These are phyloP conservation scores for Oreohelix idahoensis DNA, from an alignment of 1,140 invertebrate species.

Conservation along the genomic window DNA sequence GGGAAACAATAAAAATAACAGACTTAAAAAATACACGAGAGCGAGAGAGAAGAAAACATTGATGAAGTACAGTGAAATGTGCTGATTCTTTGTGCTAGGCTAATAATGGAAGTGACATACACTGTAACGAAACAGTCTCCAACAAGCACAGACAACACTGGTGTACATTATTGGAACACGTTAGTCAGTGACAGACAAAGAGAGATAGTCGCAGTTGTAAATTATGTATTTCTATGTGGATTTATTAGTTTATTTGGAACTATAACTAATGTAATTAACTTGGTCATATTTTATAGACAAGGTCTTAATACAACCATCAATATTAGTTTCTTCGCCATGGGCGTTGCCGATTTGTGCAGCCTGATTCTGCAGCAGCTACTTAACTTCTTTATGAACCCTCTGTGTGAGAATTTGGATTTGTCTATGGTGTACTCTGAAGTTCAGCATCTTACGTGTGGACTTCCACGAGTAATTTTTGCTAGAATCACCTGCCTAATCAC, in stretches of 20 bases:
- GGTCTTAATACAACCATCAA: constrained; percentile 6
- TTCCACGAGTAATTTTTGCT: neutral
- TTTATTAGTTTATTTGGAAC: neutral
- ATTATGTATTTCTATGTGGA: neutral
- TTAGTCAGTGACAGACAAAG: neutral
- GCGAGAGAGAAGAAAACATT: too few species aligned
- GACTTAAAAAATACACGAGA: too few species aligned
- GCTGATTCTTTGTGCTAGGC: too few species aligned
- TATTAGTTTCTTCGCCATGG: neutral
- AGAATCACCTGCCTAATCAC: neutral
- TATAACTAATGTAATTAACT: neutral
- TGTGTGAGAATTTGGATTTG: neutral
- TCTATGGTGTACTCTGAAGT: neutral
- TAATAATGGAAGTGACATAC: too few species aligned
- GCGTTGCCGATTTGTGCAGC: neutral
- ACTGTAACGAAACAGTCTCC: too few species aligned
- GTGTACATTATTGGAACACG: too few species aligned
- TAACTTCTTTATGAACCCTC: neutral
- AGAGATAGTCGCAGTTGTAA: neutral
- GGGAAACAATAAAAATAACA: too few species aligned
- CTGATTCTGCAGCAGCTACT: neutral
- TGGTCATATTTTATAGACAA: constrained; percentile 1
- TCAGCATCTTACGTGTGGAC: neutral
- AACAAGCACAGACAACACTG: too few species aligned
- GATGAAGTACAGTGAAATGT: too few species aligned